Percentiles rank a stretch among this genome's conserved stretches.
Evolutionary conservation across 2,797 vertebrate genomes (phyloP).

Genomic region (Aulostomus chinensis): DNA sequence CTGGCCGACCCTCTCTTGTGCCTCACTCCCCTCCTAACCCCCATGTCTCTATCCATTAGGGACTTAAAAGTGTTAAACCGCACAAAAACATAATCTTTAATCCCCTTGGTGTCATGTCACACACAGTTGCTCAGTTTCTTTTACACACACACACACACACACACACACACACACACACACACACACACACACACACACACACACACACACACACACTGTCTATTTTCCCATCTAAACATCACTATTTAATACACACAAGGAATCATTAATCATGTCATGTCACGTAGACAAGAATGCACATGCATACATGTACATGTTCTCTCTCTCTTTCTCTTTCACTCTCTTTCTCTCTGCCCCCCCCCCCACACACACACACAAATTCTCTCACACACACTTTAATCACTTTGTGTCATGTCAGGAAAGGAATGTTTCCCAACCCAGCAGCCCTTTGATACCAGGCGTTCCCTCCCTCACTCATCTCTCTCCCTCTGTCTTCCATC

Average conservation of each 20-base stretch:
- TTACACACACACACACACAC: conserved; percentile 8
- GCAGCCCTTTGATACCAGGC: conserved; percentile 73
- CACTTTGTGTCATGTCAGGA: conserved; percentile 80
- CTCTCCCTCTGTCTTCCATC: conserved; percentile 61
- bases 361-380: neutral
- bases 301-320: conserved; percentile 19
- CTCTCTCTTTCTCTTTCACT: neutral
- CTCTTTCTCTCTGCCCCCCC: neutral
- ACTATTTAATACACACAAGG: conserved; percentile 10
- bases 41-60: conserved; percentile 65
- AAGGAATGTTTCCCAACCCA: conserved; percentile 80
- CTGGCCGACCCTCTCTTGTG: conserved; percentile 39
- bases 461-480: conserved; percentile 58
- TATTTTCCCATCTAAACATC: conserved; percentile 39
- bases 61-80: conserved; percentile 66
- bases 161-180: conserved; percentile 2
- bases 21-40: conserved; percentile 23
- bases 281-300: conserved; percentile 27
- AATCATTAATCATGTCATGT: conserved; percentile 55
- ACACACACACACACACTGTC: conserved; percentile 15
- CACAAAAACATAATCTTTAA: conserved; percentile 55
- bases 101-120: conserved; percentile 34
- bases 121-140: neutral
- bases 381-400: conserved; percentile 65
- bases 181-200: conserved; percentile 2